phyloP scores from a whole-genome alignment of 1,140 invertebrate species.

The Acromyrmex echinatior region DNA sequence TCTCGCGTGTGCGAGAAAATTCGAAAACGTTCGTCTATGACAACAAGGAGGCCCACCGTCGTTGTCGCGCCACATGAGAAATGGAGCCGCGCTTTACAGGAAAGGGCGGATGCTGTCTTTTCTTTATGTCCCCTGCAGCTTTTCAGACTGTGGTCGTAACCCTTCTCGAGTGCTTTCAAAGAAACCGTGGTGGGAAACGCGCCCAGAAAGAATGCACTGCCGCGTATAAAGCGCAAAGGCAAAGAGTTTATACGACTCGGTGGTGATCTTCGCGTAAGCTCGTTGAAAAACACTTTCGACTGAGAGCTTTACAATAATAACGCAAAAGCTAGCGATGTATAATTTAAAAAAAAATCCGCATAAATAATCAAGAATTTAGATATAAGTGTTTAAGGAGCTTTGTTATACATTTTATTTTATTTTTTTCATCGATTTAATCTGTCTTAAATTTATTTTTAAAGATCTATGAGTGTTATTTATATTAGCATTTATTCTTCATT shows the following conservation, averaged over 20 bases:
- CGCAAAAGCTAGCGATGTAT: not conserved
- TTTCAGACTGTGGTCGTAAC: constrained; percentile 57
- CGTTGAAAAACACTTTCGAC: not conserved
- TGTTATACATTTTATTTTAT: no score
- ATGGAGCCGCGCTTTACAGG: constrained; percentile 21
- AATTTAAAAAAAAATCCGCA: not conserved
- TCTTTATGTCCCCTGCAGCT: constrained; percentile 60
- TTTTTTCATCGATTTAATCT: not conserved
- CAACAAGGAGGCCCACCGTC: constrained; percentile 12
- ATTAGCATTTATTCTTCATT: not conserved
- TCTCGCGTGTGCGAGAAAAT: constrained; percentile 15
- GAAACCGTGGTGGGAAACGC: not conserved
- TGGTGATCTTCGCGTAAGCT: constrained; percentile 36
- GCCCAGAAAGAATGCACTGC: constrained; percentile 23
- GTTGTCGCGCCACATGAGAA: constrained; percentile 35
- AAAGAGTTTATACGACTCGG: constrained; percentile 48
- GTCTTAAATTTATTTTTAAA: not conserved
- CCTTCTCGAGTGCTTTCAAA: constrained; percentile 58
- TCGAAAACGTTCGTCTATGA: constrained; percentile 48
- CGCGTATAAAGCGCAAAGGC: constrained; percentile 44
- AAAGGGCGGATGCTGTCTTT: constrained; percentile 44
- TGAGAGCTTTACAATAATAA: constrained; percentile 8
- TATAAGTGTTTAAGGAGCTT: no score
- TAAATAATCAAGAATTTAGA: not conserved
- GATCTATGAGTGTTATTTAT: not conserved